Percentiles rank a stretch among this genome's conserved stretches.
Conservation (phyloP, 2,888 invertebrate genomes). For the Nymphalis c-album region DNA sequence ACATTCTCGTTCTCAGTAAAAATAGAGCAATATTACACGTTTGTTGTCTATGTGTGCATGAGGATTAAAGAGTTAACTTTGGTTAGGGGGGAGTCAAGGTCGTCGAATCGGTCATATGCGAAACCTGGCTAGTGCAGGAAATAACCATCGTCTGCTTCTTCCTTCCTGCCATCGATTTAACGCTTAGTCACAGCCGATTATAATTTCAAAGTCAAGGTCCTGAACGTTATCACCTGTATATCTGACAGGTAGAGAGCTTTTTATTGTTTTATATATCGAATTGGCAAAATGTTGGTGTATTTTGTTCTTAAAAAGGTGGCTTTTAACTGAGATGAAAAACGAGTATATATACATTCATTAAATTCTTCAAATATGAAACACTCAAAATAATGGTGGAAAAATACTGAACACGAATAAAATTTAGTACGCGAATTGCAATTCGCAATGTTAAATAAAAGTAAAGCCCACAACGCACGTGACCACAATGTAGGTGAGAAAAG, state of each 20-base stretch:
- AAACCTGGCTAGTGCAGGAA: constrained; percentile 61
- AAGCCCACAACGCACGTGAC: constrained; percentile 56
- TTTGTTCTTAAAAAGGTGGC: too few species aligned
- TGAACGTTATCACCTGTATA: constrained; percentile 45
- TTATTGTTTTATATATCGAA: background rate
- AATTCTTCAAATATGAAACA: background rate
- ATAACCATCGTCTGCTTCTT: constrained; percentile 41
- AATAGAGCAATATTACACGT: background rate
- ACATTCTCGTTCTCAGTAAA: background rate
- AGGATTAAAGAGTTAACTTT: constrained; percentile 8
- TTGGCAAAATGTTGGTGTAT: background rate
- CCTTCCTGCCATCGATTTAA: constrained; percentile 55
- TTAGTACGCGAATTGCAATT: constrained; percentile 16
- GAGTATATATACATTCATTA: background rate
- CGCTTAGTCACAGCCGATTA: constrained; percentile 45
- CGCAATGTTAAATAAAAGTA: constrained; percentile 29
- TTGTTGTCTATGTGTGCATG: background rate
- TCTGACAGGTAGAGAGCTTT: constrained; percentile 17
- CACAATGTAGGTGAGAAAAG: constrained; percentile 71
- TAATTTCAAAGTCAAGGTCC: constrained; percentile 39
- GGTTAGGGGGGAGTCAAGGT: constrained; percentile 43
- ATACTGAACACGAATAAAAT: constrained; percentile 10
- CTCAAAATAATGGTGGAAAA: background rate
- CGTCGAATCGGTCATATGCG: constrained; percentile 42
- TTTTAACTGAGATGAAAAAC: too few species aligned